phyloP scores from a whole-genome alignment of 2,797 vertebrate genomes.

The Gymnocypris eckloni region DNA sequence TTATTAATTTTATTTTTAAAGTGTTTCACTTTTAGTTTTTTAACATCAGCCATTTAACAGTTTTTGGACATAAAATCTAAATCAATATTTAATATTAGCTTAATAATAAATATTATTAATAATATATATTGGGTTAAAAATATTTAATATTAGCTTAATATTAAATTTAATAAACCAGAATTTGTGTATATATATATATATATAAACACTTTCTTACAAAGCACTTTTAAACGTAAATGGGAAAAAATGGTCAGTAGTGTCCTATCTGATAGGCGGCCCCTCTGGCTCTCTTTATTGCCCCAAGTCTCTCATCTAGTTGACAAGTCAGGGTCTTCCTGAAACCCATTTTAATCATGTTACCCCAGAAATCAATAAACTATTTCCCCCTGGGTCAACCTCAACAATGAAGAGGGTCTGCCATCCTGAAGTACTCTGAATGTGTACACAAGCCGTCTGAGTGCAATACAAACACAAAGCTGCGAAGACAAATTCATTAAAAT shows the following conservation, averaged over 20 bases:
- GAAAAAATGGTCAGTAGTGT: conserved; percentile 1
- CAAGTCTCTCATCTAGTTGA: conserved; percentile 58
- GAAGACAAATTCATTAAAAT: conserved; percentile 79
- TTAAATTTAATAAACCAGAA: neutral
- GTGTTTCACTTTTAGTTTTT: neutral
- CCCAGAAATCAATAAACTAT: conserved; percentile 77
- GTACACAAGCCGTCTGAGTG: conserved; percentile 75
- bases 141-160: neutral
- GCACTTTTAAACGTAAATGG: neutral
- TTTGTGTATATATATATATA: neutral
- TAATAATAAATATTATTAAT: no score
- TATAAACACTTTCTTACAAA: neutral
- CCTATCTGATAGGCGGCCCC: conserved; percentile 29
- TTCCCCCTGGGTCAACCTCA: conserved; percentile 70
- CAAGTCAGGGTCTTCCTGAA: conserved; percentile 71
- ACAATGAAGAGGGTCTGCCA: conserved; percentile 65
- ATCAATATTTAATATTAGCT: neutral
- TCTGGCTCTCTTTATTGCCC: conserved; percentile 27
- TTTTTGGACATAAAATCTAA: neutral
- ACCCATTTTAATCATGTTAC: conserved; percentile 73
- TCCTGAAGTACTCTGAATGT: conserved; percentile 72
- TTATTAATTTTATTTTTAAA: no score
- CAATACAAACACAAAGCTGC: conserved; percentile 71
- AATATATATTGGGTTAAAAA: neutral
- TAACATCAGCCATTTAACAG: neutral